Conservation (phyloP, 2,797 vertebrate genomes). For the Melanotaenia maccullochi region DNA sequence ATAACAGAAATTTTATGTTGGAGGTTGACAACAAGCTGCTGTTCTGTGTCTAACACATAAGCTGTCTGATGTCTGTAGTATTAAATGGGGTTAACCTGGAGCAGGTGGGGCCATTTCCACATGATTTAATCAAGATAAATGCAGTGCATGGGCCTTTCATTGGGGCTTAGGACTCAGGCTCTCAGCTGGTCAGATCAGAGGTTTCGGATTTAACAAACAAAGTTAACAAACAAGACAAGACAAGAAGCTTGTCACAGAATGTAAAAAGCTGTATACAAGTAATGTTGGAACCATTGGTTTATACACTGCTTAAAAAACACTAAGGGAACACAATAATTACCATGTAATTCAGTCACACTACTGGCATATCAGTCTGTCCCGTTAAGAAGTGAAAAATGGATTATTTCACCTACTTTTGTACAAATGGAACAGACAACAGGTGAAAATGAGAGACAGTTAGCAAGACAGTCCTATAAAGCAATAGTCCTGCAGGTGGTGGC, state of each 20-base stretch:
- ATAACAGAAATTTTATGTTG: background rate
- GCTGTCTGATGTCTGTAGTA: too few species aligned
- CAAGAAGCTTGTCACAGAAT: background rate
- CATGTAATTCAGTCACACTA: too few species aligned
- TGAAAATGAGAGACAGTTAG: too few species aligned
- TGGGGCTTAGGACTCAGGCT: background rate
- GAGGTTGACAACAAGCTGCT: background rate
- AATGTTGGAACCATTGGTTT: background rate
- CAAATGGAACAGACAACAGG: too few species aligned
- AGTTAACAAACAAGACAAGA: background rate
- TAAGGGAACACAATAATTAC: too few species aligned
- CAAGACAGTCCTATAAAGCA: too few species aligned
- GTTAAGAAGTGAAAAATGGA: too few species aligned
- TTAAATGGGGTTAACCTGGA: too few species aligned
- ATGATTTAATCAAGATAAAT: background rate
- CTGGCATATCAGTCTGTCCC: too few species aligned
- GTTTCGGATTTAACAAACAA: background rate
- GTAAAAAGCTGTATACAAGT: too few species aligned
- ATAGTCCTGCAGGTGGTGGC: too few species aligned
- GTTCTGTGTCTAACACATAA: background rate
- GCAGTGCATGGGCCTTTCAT: background rate
- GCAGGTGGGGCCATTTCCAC: background rate
- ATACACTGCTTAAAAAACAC: background rate
- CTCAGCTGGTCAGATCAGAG: background rate
- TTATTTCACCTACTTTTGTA: too few species aligned